Evolutionary conservation across 2,888 invertebrate genomes (phyloP), one percentile per base, ranked within the genome.

Genomic region (Cheilosia vulpina): DNA sequence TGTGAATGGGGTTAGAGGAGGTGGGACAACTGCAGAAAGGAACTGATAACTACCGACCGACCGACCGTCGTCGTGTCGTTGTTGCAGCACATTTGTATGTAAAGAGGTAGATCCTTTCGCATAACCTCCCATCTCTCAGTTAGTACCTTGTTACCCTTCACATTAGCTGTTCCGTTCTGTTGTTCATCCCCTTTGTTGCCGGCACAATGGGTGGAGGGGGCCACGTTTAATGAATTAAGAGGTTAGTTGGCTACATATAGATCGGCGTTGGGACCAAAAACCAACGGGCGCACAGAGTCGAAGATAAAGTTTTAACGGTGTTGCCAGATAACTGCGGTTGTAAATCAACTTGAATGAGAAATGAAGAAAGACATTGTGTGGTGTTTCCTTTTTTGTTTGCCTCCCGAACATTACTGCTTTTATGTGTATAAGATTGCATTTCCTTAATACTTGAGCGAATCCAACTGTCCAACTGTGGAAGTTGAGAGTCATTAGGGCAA

Each of bases 121-220:
- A 60, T 71, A 57, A 76, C 76, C 76, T 63, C 50, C 69, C 75
- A 80, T 80, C 80, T 75, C 58, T 80, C 69, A 75, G 69, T 80
- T 68, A 75, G 76, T 60, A 85, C 73, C 81, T 85, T 81, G 81
- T 85, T 85, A 85, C 81, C 76, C 85, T 81, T 85, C 85, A 76
- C 81, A 85, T 81, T 81, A 85, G 81, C 68, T 85, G 81, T 81
- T 85, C 76, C 76, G 76, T 76, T 76, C 81, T 66, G 71, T 81
- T 85, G 71, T 76, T 77, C 66, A 38, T 62, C 58, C 76, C 75
- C 58, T 71, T 84, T 76, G 69, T 80, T 81, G 58, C 19, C 11
- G 2, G 31, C 4, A n/a, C 34, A 1, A 9, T 9, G 43, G 52
- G 50, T 38, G 72, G 45, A 38, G 27, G 50, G 27, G 53, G 43